Base-by-base conservation (phyloP, 2,113 vertebrate genomes). In the Stegastes partitus region DNA sequence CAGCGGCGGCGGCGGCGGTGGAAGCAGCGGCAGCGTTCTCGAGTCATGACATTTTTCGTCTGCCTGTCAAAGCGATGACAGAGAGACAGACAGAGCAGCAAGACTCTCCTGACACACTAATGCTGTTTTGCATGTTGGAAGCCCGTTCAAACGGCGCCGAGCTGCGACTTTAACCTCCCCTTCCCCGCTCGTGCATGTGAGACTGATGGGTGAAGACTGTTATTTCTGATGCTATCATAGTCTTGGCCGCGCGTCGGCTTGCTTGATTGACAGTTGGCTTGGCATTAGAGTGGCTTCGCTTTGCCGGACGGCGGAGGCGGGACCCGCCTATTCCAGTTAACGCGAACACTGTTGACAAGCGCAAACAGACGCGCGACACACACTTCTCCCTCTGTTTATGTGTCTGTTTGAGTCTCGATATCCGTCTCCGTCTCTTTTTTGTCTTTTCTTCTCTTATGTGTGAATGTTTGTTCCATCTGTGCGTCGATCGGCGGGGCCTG, bases 31-130 rank as follows among this genome's bases (percentile, higher is more conserved):
- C 61, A 26, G 55, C 47, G 7, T 74, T 88, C 82, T 85, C 56
- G 70, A 88, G 91, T 83, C 85, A 70, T 89, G 91, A 91, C 91
- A 89, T 91, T 92, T 93, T 91, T 87, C 86, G 83, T 90, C 91
- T 89, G 89, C 90, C 87, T 92, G 91, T 93, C 91, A 93, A 80
- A 84, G 74, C 85, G 23, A 87, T 90, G 89, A 90, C 83, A 81
- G 84, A 68, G 71, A 91, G 82, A 87, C 91, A 63, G 81, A 79
- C 90, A 78, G 83, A 87, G 70, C 87, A 68, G 80, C 83, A 77
- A 86, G 82, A 81, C 84, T 64, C 79, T 84, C 54, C 79, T 89
- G 90, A 90, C 89, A 92, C 81, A 78, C 78, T 88, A 89, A 92
- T 88, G 87, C 90, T 91, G 74, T 82, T 92, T 90, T 89, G 84